phyloP scores from a whole-genome alignment of 2,888 invertebrate genomes.

The Fissipunctia ypsillon region DNA sequence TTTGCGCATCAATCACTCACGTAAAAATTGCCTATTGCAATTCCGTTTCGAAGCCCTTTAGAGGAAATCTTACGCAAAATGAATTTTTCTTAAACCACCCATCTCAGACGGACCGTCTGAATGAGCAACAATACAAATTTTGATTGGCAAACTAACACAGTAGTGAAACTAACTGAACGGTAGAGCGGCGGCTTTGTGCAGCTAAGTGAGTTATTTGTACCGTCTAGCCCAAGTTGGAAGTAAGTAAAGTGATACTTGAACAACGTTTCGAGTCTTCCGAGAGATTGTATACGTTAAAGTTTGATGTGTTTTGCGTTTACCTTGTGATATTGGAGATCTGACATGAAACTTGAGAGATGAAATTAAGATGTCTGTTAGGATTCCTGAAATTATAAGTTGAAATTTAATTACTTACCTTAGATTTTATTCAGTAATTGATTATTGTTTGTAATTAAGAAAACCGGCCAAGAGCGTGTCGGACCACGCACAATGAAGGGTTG shows the following conservation, averaged over 20 bases:
- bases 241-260: conserved; percentile 62
- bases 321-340: conserved; percentile 38
- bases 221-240: conserved; percentile 49
- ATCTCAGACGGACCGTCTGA: conserved; percentile 20
- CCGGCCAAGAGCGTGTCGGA: too few relatives aligned
- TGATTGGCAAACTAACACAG: conserved; percentile 61
- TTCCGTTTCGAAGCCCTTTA: too few relatives aligned
- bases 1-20: too few relatives aligned
- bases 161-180: conserved; percentile 48
- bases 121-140: conserved; percentile 54
- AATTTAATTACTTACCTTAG: too few relatives aligned
- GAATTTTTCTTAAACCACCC: conserved; percentile 4
- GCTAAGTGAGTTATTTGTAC: conserved; percentile 59
- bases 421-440: not conserved
- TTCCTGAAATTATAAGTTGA: not conserved
- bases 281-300: conserved; percentile 43
- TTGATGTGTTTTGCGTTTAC: conserved; percentile 36
- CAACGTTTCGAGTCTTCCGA: conserved; percentile 46
- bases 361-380: not conserved
- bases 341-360: conserved; percentile 10
- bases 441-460: too few relatives aligned
- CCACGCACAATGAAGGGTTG: too few relatives aligned
- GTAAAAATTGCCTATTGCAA: too few relatives aligned
- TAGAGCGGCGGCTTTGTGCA: conserved; percentile 42
- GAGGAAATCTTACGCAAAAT: conserved; percentile 5